phyloP scores from a whole-genome alignment of 2,888 invertebrate species.

The Athetis lepigone region DNA sequence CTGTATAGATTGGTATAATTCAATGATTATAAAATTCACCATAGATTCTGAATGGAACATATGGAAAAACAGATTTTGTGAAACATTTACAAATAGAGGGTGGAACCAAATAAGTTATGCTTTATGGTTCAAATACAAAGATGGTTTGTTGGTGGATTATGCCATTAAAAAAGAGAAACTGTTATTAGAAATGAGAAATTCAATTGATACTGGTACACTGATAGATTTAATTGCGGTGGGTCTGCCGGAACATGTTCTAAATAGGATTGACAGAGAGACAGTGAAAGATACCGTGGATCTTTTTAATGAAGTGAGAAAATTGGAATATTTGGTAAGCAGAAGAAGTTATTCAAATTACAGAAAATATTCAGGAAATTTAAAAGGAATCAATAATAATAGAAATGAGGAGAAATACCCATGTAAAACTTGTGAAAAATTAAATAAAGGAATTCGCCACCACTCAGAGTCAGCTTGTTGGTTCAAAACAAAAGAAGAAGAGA shows the following conservation, averaged over 20 bases:
- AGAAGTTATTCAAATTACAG: not conserved
- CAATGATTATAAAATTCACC: slow-evolving; percentile 9
- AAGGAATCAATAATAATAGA: not conserved
- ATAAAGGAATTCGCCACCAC: too few relatives aligned
- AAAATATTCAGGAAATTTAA: not conserved
- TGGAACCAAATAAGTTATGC: not conserved
- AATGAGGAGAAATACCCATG: not conserved
- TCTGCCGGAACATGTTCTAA: not conserved
- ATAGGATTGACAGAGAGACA: slow-evolving; percentile 6
- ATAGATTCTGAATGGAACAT: not conserved
- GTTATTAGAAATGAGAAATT: not conserved
- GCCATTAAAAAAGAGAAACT: slow-evolving; percentile 6
- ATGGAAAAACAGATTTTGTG: not conserved
- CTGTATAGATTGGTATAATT: too few relatives aligned
- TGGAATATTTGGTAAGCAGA: not conserved
- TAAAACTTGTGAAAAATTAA: not conserved
- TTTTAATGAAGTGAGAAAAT: not conserved
- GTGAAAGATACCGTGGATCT: not conserved
- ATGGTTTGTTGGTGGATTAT: slow-evolving; percentile 1
- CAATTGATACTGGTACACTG: not conserved
- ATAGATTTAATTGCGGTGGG: slow-evolving; percentile 2
- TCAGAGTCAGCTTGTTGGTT: not conserved
- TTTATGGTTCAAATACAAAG: too few relatives aligned
- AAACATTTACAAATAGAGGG: too few relatives aligned
- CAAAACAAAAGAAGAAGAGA: not conserved